phyloP scores from a whole-genome alignment of 2,888 invertebrate genomes.

The Agonopterix alstromeriana region DNA sequence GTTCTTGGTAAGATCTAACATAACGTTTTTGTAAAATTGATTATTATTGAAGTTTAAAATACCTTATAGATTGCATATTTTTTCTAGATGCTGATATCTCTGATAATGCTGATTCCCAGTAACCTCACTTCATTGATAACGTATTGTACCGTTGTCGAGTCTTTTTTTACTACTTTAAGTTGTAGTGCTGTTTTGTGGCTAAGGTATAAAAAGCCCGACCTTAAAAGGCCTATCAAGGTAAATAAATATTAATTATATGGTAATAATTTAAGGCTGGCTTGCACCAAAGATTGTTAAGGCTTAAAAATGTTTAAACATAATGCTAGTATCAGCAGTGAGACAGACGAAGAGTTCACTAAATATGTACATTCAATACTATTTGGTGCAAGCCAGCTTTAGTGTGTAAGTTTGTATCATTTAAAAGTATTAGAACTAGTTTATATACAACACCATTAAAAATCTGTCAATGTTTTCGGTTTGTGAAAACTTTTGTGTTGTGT shows the following conservation, averaged over 20 bases:
- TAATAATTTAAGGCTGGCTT: too few species aligned
- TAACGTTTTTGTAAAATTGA: background rate
- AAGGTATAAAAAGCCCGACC: slow-evolving; percentile 85
- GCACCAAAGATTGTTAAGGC: too few species aligned
- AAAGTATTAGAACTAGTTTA: too few species aligned
- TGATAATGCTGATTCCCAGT: slow-evolving; percentile 89
- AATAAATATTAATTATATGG: slow-evolving; percentile 2
- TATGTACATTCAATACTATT: too few species aligned
- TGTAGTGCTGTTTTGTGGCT: slow-evolving; percentile 91
- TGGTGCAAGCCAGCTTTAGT: too few species aligned
- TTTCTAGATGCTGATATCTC: slow-evolving; percentile 86
- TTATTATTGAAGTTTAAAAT: background rate
- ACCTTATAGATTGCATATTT: background rate
- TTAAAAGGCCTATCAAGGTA: slow-evolving; percentile 91
- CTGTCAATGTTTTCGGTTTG: too few species aligned
- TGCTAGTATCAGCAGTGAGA: too few species aligned
- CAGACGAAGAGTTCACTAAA: too few species aligned
- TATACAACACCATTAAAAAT: too few species aligned
- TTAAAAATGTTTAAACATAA: too few species aligned
- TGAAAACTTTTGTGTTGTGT: too few species aligned
- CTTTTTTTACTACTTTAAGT: slow-evolving; percentile 92
- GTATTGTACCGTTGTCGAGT: slow-evolving; percentile 94
- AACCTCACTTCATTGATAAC: slow-evolving; percentile 92
- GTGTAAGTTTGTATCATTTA: too few species aligned
- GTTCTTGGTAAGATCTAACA: slow-evolving; percentile 82